Evolutionary conservation across 2,888 invertebrate species (phyloP).

Genomic region (Cephus rjabovi): DNA sequence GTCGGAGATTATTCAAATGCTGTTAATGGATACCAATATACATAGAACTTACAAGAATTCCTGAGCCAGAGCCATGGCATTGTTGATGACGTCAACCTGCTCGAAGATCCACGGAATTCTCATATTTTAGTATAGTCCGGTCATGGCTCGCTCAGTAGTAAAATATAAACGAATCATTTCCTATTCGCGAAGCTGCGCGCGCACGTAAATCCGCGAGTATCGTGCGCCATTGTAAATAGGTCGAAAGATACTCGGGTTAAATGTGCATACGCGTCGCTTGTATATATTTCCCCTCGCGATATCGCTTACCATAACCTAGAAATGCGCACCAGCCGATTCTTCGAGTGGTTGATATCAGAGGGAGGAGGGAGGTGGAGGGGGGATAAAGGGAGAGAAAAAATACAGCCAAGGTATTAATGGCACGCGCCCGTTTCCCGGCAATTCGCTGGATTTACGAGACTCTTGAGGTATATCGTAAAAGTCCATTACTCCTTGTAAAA

Average conservation of each 20-base stretch:
- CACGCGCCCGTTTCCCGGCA: background rate
- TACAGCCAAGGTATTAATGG: background rate
- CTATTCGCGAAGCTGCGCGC: background rate
- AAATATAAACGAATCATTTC: background rate
- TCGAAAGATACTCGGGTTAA: background rate
- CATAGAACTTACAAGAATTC: background rate
- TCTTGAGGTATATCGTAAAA: background rate
- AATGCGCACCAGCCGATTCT: background rate
- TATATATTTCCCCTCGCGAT: background rate
- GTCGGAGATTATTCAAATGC: background rate
- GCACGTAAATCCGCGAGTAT: background rate
- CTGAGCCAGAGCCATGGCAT: background rate
- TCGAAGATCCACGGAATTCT: background rate
- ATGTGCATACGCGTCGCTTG: background rate
- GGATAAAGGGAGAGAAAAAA: background rate
- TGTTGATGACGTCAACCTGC: background rate
- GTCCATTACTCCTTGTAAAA: background rate
- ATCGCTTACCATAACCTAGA: background rate
- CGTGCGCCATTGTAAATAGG: background rate
- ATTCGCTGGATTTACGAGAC: background rate
- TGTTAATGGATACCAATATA: background rate
- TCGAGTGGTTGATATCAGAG: background rate
- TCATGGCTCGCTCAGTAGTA: background rate
- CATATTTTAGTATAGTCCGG: background rate
- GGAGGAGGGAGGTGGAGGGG: too few relatives aligned